phyloP scores from a whole-genome alignment of 2,113 vertebrate species.

The Isurus oxyrinchus region DNA sequence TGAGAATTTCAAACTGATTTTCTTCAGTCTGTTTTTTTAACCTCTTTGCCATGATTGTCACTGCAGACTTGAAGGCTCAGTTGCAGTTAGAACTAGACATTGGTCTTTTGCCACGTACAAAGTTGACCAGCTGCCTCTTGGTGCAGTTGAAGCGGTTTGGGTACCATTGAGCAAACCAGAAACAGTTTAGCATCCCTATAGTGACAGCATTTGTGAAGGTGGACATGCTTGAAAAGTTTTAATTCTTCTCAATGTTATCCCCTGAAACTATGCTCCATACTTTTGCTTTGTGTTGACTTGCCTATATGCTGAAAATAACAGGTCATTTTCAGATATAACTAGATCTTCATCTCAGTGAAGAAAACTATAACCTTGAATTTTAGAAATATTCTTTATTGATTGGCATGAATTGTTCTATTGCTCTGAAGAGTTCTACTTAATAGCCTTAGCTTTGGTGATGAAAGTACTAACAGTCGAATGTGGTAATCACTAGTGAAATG shows the following conservation, averaged over 20 bases:
- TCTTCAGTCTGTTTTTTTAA: neutral
- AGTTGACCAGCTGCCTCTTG: neutral
- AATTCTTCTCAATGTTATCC: neutral
- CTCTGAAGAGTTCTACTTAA: neutral
- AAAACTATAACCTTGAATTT: neutral
- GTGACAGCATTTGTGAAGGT: neutral
- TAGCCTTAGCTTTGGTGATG: neutral
- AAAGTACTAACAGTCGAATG: neutral
- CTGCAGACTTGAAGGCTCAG: neutral
- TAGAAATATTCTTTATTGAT: neutral
- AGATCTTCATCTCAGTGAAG: neutral
- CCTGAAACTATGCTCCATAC: neutral
- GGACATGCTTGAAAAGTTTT: neutral
- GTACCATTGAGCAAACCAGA: neutral
- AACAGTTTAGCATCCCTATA: neutral
- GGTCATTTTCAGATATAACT: neutral
- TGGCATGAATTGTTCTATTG: neutral
- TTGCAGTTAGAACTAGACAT: neutral
- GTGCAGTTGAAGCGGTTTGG: neutral
- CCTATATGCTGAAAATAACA: neutral
- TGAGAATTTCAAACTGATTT: neutral
- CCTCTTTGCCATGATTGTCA: neutral
- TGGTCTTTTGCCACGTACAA: neutral
- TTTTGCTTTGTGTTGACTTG: neutral
- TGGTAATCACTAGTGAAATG: neutral